Conservation (phyloP, 2,888 invertebrate genomes). For the Stenolophus ochropezus region DNA sequence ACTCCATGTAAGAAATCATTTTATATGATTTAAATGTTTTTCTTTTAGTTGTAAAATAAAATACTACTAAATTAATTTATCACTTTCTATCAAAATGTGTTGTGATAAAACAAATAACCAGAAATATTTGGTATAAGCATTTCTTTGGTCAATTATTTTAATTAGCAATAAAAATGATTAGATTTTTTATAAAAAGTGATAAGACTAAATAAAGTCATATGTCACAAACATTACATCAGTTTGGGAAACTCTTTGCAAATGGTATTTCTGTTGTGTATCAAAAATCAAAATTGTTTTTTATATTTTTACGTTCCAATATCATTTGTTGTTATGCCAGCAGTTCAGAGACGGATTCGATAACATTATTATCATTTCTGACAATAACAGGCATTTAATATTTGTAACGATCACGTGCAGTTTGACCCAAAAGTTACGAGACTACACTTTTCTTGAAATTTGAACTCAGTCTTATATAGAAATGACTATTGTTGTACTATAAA, state of each 20-base stretch:
- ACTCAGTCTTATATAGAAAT: too few relatives aligned
- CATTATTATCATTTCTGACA: background rate
- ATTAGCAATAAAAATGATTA: background rate
- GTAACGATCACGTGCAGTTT: too few relatives aligned
- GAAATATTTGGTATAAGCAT: slow-evolving; percentile 10
- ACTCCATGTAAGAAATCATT: background rate
- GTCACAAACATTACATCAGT: slow-evolving; percentile 9
- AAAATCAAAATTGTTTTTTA: slow-evolving; percentile 15
- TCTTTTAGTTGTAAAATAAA: background rate
- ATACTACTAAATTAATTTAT: background rate
- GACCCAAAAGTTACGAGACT: too few relatives aligned
- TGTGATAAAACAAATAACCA: background rate
- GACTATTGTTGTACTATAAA: too few relatives aligned
- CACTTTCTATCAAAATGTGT: background rate
- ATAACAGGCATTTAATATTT: background rate
- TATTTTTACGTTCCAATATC: background rate
- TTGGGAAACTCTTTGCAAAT: background rate
- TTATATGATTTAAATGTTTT: too few relatives aligned
- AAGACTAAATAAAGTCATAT: slow-evolving; percentile 20
- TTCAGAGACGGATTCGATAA: background rate
- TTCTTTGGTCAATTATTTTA: background rate
- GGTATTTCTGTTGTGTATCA: background rate
- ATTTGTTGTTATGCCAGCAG: slow-evolving; percentile 3
- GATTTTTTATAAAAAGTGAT: background rate
- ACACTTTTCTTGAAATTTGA: too few relatives aligned